These are phyloP conservation scores for Turdus rufiventris DNA, from an alignment of 2,113 vertebrate genomes.

Conservation along the genomic window DNA sequence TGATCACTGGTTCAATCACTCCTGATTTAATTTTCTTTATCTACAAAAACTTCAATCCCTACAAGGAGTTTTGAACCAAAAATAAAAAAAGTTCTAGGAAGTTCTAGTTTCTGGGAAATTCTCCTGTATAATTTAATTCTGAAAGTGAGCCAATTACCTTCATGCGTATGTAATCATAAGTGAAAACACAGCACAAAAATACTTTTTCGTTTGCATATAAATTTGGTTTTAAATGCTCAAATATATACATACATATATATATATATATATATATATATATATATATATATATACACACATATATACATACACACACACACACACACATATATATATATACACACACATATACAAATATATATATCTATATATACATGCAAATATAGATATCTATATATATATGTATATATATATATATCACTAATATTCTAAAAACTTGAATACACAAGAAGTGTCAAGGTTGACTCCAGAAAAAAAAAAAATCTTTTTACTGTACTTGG, in stretches of 20 bases:
- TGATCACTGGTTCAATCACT: not conserved
- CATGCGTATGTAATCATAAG: not conserved
- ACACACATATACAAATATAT: too few relatives aligned
- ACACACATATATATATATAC: too few relatives aligned
- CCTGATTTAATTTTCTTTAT: not conserved
- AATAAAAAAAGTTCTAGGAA: not conserved
- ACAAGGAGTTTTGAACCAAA: not conserved
- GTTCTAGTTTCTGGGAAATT: not conserved
- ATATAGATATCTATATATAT: too few relatives aligned
- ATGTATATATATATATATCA: too few relatives aligned
- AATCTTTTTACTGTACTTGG: not conserved
- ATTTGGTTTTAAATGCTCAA: not conserved
- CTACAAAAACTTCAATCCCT: not conserved
- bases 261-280: too few relatives aligned
- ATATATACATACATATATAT: too few relatives aligned
- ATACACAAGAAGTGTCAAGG: not conserved
- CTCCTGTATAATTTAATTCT: not conserved
- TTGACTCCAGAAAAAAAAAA: not conserved
- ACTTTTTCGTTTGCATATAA: not conserved
- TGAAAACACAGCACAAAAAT: not conserved
- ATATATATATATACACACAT: too few relatives aligned
- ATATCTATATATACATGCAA: too few relatives aligned
- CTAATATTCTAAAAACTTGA: not conserved
- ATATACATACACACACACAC: too few relatives aligned
- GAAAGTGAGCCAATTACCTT: not conserved